Base-by-base conservation (phyloP, 2,113 vertebrate species). In the Prietella phreatophila region DNA sequence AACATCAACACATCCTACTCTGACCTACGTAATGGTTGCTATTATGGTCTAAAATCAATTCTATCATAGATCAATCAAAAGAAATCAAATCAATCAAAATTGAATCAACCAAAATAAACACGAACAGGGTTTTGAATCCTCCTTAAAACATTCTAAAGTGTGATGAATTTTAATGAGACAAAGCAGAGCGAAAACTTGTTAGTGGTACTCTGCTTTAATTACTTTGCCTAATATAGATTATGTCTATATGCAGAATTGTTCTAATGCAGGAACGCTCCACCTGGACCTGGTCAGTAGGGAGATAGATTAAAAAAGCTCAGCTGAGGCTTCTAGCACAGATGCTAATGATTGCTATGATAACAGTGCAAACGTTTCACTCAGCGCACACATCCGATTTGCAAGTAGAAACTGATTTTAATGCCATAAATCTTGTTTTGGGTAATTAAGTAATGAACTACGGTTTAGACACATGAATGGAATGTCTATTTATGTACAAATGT, bases 271-370 rank as follows among this genome's bases (percentile, higher is more conserved):
- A 93, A 93, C 92, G 94, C 22, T 92, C 93, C 94, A 90, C 90
- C 89, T 82, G 92, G 91, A 93, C 93, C 91, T 92, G 91, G 90
- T 93, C 92, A 94, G 93, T 90, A 93, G 92, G 92, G 90, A 92
- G 93, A 91, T 89, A 86, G 90, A 93, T 95, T 94, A 95, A 94
- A 92, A 94, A 94, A 93, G 92, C 93, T 92, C 92, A 95, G 95
- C 93, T 93, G 79, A 67, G 91, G 88, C 92, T 90, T 88, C 93
- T 94, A 95, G 94, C 94, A 92, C 93, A 87, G 93, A 93, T 94
- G 94, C 94, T 95, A 94, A 95, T 94, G 94, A 95, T 95, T 91
- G 93, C 93, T 91, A 90, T 95, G 95, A 96, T 94, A 95, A 94
- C 94, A 93, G 93, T 92, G 93, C 92, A 95, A 89, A 89, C 92